Percentiles rank a stretch among this genome's conserved stretches.
Evolutionary conservation across 2,888 invertebrate species (phyloP).

Genomic region (Dynastes grantii): DNA sequence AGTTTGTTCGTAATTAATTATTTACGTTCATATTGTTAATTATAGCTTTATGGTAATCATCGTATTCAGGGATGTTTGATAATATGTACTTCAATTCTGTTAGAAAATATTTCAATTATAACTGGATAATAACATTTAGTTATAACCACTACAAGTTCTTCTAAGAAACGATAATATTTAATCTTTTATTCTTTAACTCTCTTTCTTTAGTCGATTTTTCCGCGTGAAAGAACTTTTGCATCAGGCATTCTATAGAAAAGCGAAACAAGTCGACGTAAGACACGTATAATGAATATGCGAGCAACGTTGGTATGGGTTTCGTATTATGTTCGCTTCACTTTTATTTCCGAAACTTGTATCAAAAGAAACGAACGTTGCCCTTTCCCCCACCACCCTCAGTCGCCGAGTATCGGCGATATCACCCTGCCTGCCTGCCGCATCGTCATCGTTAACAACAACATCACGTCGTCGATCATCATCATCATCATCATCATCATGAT

Average conservation of each 20-base stretch:
- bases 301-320: constrained; percentile 28
- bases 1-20: too few relatives aligned
- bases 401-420: neutral
- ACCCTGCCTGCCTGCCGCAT: constrained; percentile 5
- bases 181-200: too few relatives aligned
- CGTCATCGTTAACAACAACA: too few relatives aligned
- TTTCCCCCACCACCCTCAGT: constrained; percentile 32
- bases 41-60: too few relatives aligned
- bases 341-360: constrained; percentile 46
- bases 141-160: neutral
- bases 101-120: too few relatives aligned
- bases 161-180: neutral
- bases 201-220: neutral
- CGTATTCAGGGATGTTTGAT: too few relatives aligned
- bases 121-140: too few relatives aligned
- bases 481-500: constrained; percentile 4
- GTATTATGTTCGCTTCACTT: constrained; percentile 46
- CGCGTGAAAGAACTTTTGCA: neutral
- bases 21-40: too few relatives aligned
- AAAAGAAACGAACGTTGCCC: constrained; percentile 45
- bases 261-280: constrained; percentile 13
- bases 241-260: too few relatives aligned
- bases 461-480: too few relatives aligned
- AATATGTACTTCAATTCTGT: too few relatives aligned
- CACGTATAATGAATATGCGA: constrained; percentile 29